Evolutionary conservation across 2,888 invertebrate genomes (phyloP), one percentile per base, ranked within the genome.

Genomic region (Cabera pusaria): DNA sequence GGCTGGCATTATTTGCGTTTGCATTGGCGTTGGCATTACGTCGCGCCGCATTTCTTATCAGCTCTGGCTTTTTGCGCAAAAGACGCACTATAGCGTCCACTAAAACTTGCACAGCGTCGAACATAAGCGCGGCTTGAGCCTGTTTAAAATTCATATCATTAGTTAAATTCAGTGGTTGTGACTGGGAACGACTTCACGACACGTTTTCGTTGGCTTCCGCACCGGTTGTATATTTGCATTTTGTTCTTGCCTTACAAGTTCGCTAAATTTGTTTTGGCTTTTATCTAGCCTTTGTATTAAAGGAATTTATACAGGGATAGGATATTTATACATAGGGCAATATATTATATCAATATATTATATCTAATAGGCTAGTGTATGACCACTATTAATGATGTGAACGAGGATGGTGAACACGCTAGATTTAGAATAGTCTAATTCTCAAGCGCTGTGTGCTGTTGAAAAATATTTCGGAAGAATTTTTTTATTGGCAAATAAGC

Each of bases 61-160:
- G 89, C 56, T 97, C 96, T 1, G 94, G 94, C 66, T 95, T 96
- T 82, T 95, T 95, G 54, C 94, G 91, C 33, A 96, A 76, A 55
- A 97, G 91, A 65, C 95, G 94, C 66, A 94, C 92, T 61, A 98
- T 94, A n/a, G 96, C 95, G 67, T 97, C 96, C 10, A 96, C 93
- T 20, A 98, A 89, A 0, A 98, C 96, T 65, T 95, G 94, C 4
- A 97, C 95, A 0, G 96, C 96, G 69, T 98, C 98, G 76, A 97
- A 97, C 93, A 97, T 97, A 50, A 98, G 90, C 0, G 98, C 98
- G 0, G 97, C 96, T 81, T 97, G 95, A 2, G 98, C 96, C 97
- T 97, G 74, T 46, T 29, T 20, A 48, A 31, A 44, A 44, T 44
- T 20, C 29, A 41, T 12, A 24, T 12, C 20, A 24, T 37, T 22